phyloP scores from a whole-genome alignment of 2,888 invertebrate species.

The Tenthredo notha region DNA sequence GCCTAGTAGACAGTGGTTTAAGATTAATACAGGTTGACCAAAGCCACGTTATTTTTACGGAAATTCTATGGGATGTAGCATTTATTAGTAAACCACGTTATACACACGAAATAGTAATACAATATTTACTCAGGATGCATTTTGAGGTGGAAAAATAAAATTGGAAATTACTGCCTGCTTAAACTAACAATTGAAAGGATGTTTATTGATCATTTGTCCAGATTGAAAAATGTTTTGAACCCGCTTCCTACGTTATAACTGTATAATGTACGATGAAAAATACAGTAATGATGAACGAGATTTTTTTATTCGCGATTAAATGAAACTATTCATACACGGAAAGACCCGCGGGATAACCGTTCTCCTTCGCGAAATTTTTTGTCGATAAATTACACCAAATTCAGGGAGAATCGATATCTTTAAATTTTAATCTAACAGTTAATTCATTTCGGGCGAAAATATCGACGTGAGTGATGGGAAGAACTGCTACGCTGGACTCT shows the following conservation, averaged over 20 bases:
- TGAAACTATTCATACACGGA: too few relatives aligned
- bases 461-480: too few relatives aligned
- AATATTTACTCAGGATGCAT: not conserved
- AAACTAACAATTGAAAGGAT: not conserved
- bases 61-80: not conserved
- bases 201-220: not conserved
- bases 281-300: too few relatives aligned
- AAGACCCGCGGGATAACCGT: too few relatives aligned
- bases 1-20: conserved; percentile 8
- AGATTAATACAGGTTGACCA: conserved; percentile 43
- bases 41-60: conserved; percentile 22
- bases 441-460: too few relatives aligned
- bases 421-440: too few relatives aligned
- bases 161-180: not conserved
- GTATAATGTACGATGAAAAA: not conserved
- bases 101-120: not conserved
- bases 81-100: not conserved
- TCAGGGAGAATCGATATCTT: too few relatives aligned
- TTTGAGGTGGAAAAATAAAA: not conserved
- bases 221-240: not conserved
- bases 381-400: too few relatives aligned
- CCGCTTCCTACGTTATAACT: not conserved
- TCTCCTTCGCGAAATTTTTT: too few relatives aligned
- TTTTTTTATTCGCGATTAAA: too few relatives aligned
- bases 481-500: too few relatives aligned